Conservation (phyloP, 1,140 invertebrate genomes). For the Araneus ventricosus region DNA sequence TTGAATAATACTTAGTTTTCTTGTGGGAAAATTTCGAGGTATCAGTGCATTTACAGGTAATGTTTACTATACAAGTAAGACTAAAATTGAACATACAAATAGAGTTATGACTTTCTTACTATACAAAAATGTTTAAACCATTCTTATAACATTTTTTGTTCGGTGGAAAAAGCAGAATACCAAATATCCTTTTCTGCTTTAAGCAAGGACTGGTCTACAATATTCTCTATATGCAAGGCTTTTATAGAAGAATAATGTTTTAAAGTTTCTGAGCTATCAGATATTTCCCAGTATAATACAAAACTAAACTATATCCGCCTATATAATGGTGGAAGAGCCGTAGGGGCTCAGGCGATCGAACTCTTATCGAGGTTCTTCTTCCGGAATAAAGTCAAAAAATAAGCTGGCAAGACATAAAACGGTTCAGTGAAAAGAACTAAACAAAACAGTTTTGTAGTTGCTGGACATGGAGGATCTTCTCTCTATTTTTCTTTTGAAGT, state of each 20-base stretch:
- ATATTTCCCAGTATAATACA: constrained; percentile 2
- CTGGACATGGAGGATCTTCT: background rate
- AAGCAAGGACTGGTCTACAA: background rate
- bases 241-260: constrained; percentile 43
- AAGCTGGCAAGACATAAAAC: constrained; percentile 66
- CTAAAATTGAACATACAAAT: too few species aligned
- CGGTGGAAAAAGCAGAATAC: background rate
- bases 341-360: constrained; percentile 9
- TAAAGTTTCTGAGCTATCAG: background rate
- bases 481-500: constrained; percentile 5
- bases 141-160: too few species aligned
- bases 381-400: constrained; percentile 61
- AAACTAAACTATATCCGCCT: constrained; percentile 51
- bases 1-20: too few species aligned
- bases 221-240: background rate
- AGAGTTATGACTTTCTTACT: too few species aligned
- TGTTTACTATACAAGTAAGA: too few species aligned
- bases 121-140: too few species aligned
- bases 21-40: too few species aligned
- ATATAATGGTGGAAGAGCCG: constrained; percentile 48
- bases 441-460: constrained; percentile 56
- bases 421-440: constrained; percentile 51
- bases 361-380: constrained; percentile 41
- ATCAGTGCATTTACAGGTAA: too few species aligned
- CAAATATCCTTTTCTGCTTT: constrained; percentile 2